phyloP scores from a whole-genome alignment of 1,140 invertebrate species.

The Cydia splendana region DNA sequence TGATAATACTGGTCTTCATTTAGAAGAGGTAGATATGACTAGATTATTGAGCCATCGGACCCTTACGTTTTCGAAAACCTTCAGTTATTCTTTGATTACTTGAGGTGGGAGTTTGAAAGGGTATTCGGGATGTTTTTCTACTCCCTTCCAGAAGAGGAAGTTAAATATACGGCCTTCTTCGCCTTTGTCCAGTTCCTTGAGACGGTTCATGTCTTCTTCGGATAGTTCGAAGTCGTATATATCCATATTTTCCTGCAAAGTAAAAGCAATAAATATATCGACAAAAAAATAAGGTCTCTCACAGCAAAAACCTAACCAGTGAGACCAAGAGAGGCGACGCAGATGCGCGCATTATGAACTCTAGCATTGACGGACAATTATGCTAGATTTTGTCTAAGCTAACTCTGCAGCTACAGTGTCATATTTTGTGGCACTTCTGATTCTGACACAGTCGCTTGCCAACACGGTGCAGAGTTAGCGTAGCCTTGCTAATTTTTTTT shows the following conservation, averaged over 20 bases:
- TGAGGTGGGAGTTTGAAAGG: constrained; percentile 67
- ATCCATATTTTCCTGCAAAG: constrained; percentile 79
- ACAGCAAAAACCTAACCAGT: no score
- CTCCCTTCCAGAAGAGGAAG: constrained; percentile 82
- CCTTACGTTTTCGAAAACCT: neutral
- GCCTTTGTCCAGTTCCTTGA: constrained; percentile 83
- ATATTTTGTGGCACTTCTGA: no score
- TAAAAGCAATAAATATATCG: constrained; percentile 27
- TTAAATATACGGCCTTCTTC: constrained; percentile 84
- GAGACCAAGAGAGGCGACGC: no score
- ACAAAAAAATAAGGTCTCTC: neutral
- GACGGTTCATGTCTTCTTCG: constrained; percentile 77
- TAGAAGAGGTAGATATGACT: constrained; percentile 41
- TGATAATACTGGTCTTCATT: constrained; percentile 20
- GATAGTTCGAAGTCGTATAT: constrained; percentile 83
- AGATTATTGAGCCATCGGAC: constrained; percentile 34
- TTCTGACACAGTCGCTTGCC: no score
- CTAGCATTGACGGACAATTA: no score
- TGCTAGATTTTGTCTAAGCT: no score
- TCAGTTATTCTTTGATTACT: constrained; percentile 33
- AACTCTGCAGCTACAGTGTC: no score
- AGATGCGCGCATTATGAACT: no score
- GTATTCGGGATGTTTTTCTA: constrained; percentile 84
- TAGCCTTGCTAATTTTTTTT: no score
- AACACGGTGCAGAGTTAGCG: no score